Evolutionary conservation across 2,888 invertebrate species (phyloP).

Genomic region (Oligia fasciuncula): DNA sequence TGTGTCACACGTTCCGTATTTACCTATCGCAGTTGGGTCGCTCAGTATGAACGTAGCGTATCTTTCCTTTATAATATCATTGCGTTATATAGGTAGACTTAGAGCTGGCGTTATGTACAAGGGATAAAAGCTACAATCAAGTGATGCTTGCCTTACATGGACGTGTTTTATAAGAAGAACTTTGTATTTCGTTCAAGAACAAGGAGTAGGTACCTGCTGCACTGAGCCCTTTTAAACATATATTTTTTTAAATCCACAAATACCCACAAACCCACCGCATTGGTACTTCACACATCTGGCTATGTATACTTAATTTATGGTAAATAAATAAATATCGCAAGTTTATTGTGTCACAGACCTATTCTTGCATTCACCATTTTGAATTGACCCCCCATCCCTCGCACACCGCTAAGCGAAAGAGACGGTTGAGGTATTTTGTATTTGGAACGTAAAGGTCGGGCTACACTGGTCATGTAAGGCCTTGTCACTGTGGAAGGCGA

Average conservation of each 20-base stretch:
- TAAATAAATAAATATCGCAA: conserved; percentile 85
- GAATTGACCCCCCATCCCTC: conserved; percentile 63
- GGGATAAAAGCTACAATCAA: too few relatives aligned
- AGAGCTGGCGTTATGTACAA: too few relatives aligned
- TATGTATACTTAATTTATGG: conserved; percentile 79
- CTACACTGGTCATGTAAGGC: conserved; percentile 73
- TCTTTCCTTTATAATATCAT: too few relatives aligned
- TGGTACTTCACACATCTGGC: conserved; percentile 81
- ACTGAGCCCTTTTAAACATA: not conserved
- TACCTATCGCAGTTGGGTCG: too few relatives aligned
- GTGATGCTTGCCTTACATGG: too few relatives aligned
- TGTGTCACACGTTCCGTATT: too few relatives aligned
- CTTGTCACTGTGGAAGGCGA: conserved; percentile 86
- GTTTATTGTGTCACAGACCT: conserved; percentile 86
- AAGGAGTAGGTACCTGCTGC: too few relatives aligned
- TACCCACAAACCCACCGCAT: conserved; percentile 61
- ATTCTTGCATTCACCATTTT: conserved; percentile 71
- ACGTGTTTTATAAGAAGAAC: too few relatives aligned
- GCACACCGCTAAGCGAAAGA: not conserved
- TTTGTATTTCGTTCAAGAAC: too few relatives aligned
- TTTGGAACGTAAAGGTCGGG: conserved; percentile 56
- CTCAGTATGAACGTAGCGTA: too few relatives aligned
- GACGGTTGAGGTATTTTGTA: conserved; percentile 8
- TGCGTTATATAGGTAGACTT: too few relatives aligned
- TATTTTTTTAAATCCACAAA: conserved; percentile 37